Conservation (phyloP, 2,888 invertebrate genomes). For the Cryptus armator region DNA sequence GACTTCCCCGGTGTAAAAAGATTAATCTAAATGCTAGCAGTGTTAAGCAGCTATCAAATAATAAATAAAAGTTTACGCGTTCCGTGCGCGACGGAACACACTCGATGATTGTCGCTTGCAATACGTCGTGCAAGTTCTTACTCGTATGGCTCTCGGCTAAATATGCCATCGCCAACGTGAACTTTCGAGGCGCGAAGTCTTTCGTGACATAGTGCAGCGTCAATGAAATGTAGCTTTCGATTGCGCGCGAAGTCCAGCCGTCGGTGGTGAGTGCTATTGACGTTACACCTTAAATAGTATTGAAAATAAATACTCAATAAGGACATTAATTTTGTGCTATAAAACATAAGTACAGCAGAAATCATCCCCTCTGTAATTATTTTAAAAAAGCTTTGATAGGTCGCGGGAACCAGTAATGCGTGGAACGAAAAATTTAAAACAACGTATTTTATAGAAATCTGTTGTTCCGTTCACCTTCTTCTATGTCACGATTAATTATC, state of each 20-base stretch:
- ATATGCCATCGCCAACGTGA: slow-evolving; percentile 16
- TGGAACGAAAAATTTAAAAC: too few species aligned
- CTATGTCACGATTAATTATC: background rate
- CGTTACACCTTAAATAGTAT: slow-evolving; percentile 24
- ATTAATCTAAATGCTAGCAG: too few species aligned
- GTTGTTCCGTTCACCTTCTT: background rate
- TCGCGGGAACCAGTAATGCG: too few species aligned
- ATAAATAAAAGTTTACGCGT: too few species aligned
- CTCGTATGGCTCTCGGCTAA: slow-evolving; percentile 18
- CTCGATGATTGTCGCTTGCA: background rate
- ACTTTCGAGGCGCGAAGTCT: slow-evolving; percentile 28
- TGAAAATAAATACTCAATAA: background rate
- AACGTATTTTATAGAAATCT: too few species aligned
- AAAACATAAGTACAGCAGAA: too few species aligned
- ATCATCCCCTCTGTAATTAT: too few species aligned
- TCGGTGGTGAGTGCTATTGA: slow-evolving; percentile 36
- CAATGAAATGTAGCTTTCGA: slow-evolving; percentile 30
- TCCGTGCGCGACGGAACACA: too few species aligned
- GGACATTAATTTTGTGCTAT: too few species aligned
- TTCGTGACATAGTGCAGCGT: slow-evolving; percentile 27
- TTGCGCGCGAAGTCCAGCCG: slow-evolving; percentile 43
- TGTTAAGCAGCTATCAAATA: too few species aligned
- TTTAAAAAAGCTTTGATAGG: background rate
- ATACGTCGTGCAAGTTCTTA: slow-evolving; percentile 5
- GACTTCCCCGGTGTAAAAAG: too few species aligned